Base-by-base conservation (phyloP, 1,140 invertebrate genomes). In the Drosophila takahashii region DNA sequence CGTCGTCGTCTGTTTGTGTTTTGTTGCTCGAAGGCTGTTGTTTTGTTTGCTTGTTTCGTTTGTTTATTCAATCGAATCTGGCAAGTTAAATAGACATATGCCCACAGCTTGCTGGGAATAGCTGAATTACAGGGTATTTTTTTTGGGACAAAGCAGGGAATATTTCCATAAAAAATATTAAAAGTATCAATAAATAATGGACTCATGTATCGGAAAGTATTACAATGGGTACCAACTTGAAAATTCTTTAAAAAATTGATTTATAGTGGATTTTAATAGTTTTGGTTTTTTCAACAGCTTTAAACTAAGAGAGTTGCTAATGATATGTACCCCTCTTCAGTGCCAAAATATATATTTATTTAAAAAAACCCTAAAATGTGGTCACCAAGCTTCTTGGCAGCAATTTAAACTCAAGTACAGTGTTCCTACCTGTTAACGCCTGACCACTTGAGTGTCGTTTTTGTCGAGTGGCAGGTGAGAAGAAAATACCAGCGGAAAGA, bases 21-120 rank as follows among this genome's bases (percentile, higher is more conserved):
- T 72, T 41, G 15, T 41, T 59, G 44, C 32, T 66, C 44, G 65
- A 72, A 66, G 60, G 44, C 47, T 71, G 58, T 74, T 72, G 16
- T 58, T 47, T 34, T 52, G 57, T 42, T 48, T 61, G 65, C 16
- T n/a, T 56, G 51, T 60, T 50, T 60, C 27, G 45, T 66, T 41
- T 44, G 29, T 53, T 29, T 16, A 45, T 16, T 26, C 44, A 37
- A 50, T 60, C 37, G 53, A 56, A 41, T 39, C 45, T 60, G 57
- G 36, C 44, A 52, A 47, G 29, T 16, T 37, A 15, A 22, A 44
- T 10, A 16, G 29, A 51, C 29, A 5, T 4, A 22, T 10, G 16
- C 13, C 10, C 45, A 26, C n/a, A 41, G 52, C 22, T 8, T 39
- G 36, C 18, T 39, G 16, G 9, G 53, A n/a, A 36, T 15, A 37